A percentile compares a stretch with the other conserved stretches of the same genome.
These are phyloP conservation scores for Oscheius sp. DNA, from an alignment of 2,888 invertebrate species.

Conservation along the genomic window DNA sequence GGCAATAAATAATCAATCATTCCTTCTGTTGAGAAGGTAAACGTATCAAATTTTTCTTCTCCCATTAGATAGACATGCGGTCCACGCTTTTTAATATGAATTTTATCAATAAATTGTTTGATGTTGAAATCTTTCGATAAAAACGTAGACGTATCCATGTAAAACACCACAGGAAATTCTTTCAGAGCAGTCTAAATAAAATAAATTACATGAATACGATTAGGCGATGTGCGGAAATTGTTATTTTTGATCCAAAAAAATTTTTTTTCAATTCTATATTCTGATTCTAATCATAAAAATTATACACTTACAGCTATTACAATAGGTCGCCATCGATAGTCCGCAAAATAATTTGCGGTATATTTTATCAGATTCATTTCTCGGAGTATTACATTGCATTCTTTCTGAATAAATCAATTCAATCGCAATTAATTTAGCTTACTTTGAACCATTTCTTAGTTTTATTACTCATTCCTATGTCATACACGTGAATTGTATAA, in stretches of 20 bases:
- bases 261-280: too few species aligned
- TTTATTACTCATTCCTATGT: constrained; percentile 6
- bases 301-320: neutral
- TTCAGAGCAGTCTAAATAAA: neutral
- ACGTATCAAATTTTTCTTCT: neutral
- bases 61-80: neutral
- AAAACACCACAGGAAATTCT: neutral
- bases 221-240: too few species aligned
- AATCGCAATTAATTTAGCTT: neutral
- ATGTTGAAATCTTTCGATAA: neutral
- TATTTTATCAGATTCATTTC: neutral
- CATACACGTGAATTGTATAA: neutral
- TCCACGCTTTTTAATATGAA: neutral
- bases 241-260: too few species aligned
- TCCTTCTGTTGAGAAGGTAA: neutral
- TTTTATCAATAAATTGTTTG: neutral
- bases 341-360: neutral
- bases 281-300: too few species aligned
- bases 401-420: neutral
- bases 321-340: neutral
- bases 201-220: too few species aligned
- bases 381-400: neutral
- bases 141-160: neutral
- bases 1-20: neutral
- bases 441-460: neutral